These are phyloP conservation scores for Pristionchus fissidentatus DNA, from an alignment of 2,888 invertebrate species.

Conservation along the genomic window DNA sequence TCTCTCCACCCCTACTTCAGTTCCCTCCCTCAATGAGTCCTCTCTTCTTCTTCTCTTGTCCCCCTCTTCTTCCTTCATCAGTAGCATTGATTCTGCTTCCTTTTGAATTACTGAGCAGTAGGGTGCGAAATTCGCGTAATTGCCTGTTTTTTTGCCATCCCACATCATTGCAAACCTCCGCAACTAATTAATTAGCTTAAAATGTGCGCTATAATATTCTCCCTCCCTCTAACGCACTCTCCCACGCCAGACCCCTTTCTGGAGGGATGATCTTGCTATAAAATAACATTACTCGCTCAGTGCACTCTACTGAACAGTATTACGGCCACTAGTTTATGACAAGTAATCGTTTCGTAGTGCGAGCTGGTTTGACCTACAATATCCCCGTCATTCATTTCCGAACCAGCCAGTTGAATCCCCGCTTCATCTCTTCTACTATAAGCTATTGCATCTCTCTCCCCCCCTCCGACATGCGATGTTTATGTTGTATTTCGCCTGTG, in stretches of 20 bases:
- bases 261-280: not conserved
- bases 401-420: not conserved
- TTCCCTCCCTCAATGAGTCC: conserved; percentile 13
- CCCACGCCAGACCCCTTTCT: too few relatives aligned
- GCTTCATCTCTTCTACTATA: not conserved
- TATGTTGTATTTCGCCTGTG: not conserved
- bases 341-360: not conserved
- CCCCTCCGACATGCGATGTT: not conserved
- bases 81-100: not conserved
- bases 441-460: not conserved
- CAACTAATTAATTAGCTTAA: not conserved
- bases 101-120: not conserved
- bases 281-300: not conserved
- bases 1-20: not conserved
- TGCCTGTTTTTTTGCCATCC: not conserved
- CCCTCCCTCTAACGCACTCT: not conserved
- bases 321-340: not conserved
- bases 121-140: not conserved
- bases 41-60: conserved; percentile 9
- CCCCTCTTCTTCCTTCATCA: not conserved
- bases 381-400: not conserved
- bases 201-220: not conserved
- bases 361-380: not conserved
- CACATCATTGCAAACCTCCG: too few relatives aligned
- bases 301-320: not conserved